Conservation (phyloP, 2,113 vertebrate species). For the Gopherus flavomarginatus region DNA sequence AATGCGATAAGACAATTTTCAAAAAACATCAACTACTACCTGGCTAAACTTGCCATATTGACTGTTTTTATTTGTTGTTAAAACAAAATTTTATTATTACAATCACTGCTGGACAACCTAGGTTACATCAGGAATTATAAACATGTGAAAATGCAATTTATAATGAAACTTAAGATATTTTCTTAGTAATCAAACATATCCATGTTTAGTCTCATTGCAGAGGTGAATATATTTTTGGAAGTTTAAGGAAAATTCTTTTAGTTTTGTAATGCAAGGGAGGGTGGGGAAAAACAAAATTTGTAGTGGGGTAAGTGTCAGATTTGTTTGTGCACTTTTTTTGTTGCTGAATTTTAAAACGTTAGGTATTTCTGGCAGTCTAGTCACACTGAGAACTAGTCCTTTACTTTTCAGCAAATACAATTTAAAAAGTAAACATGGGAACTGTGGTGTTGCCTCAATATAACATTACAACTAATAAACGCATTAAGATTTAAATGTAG, state of each 20-base stretch:
- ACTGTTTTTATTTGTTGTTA: not conserved
- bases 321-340: not conserved
- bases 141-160: not conserved
- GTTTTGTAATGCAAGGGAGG: accelerated
- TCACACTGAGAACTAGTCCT: not conserved
- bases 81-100: not conserved
- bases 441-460: not conserved
- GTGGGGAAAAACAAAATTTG: not conserved
- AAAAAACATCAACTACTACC: conserved; percentile 6
- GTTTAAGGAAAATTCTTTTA: accelerated
- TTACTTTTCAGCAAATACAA: not conserved
- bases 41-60: not conserved
- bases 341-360: not conserved
- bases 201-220: not conserved
- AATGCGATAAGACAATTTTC: not conserved
- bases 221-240: not conserved
- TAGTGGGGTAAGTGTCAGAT: not conserved
- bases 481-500: not conserved
- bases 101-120: not conserved
- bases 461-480: not conserved
- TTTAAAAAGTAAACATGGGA: not conserved
- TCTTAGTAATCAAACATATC: not conserved
- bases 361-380: not conserved
- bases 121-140: not conserved
- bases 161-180: not conserved